phyloP scores from a whole-genome alignment of 2,113 vertebrate genomes.

The Nannobrachium achirus region DNA sequence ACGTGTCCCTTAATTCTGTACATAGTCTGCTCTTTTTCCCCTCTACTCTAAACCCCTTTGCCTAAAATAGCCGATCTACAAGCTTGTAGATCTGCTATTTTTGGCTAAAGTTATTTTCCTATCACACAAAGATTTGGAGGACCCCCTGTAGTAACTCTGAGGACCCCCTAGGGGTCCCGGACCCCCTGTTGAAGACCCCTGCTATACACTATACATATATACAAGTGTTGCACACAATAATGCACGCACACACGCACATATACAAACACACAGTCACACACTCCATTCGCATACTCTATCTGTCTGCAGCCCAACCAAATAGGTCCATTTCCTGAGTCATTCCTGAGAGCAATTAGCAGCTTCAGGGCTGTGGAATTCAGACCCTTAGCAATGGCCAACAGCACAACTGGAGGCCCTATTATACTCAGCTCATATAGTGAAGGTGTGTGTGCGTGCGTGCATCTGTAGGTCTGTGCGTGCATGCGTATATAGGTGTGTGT shows the following conservation, averaged over 20 bases:
- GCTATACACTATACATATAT: too few species aligned
- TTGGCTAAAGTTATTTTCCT: too few species aligned
- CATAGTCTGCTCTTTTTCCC: too few species aligned
- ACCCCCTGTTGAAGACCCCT: too few species aligned
- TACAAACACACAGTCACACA: neutral
- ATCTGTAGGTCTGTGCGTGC: too few species aligned
- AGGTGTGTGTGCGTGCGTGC: conserved; percentile 13
- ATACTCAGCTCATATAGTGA: conserved; percentile 60
- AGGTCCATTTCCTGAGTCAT: conserved; percentile 72
- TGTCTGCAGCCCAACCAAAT: conserved; percentile 60
- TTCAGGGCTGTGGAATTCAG: conserved; percentile 62
- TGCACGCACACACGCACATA: neutral
- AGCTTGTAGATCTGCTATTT: too few species aligned
- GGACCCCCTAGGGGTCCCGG: too few species aligned
- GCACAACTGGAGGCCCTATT: conserved; percentile 58
- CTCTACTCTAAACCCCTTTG: too few species aligned
- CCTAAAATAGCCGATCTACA: too few species aligned
- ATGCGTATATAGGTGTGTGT: neutral
- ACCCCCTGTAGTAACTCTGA: too few species aligned
- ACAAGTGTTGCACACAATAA: neutral
- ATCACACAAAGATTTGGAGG: too few species aligned
- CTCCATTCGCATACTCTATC: conserved; percentile 43
- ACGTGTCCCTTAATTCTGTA: too few species aligned
- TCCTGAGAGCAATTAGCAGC: conserved; percentile 70
- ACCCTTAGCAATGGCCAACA: conserved; percentile 44